Evolutionary conservation across 53 echinoderm and acorn worm genomes (phyloP), one percentile per base, ranked within the genome.

Genomic region (Echinarachnius parma): DNA sequence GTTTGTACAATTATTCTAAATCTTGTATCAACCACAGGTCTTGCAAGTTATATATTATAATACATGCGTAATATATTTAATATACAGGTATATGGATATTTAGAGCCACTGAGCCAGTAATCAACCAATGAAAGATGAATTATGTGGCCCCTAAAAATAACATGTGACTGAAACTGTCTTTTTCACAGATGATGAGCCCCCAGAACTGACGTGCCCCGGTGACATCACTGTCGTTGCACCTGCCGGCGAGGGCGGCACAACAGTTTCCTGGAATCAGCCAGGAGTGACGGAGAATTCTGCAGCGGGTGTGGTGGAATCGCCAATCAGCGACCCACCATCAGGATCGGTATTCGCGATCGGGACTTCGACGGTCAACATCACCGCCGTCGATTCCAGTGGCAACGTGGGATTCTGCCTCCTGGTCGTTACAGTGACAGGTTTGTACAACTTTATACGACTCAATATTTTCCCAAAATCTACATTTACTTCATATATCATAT

Each of bases 341-440:
- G 71, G 71, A 0, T 69, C 72, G 15, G 42, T 55, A 45, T 84
- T 84, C 55, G 4, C 13, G 13, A 20, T 84, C 48, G 84, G 84
- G 10, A 39, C 24, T 3, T 50, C 64, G 0, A 1, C 53, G 21
- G 62, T 84, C 1, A 53, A 22, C 4, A 53, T 61, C 61, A 53
- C 61, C 4, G 77, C 69, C 14, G 48, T 57, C 1, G 84, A 84
- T 78, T 44, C 48, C 0, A 21, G 50, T 21, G 78, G 77, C 21
- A 84, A 84, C 45, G 59, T 31, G 3, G 72, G 49, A 4, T 36
- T 11, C 28, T 72, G 74, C 28, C 14, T 20, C 3, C 27, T 56
- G 3, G 16, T 15, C 18, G 74, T 72, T 22, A 72, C 74, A 4
- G 68, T 68, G 7, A 3, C 33, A 32, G 68, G 68, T 68, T n/a